A percentile compares a stretch with the other conserved stretches of the same genome.
Evolutionary conservation across 2,888 invertebrate genomes (phyloP).

Genomic region (Macrophya alboannulata): DNA sequence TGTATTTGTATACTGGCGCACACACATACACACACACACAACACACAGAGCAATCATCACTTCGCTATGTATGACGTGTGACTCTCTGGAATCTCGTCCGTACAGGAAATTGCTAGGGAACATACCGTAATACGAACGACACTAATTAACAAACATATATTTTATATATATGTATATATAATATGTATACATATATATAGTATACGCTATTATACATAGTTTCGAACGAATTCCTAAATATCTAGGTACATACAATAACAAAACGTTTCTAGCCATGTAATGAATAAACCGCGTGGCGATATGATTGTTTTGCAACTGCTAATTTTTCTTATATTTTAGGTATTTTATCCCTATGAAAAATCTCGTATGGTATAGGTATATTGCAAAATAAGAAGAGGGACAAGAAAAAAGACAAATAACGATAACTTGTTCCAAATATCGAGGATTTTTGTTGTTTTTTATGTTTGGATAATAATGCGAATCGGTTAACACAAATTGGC

Average conservation of each 20-base stretch:
- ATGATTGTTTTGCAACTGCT: not conserved
- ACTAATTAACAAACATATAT: not conserved
- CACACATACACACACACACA: not conserved
- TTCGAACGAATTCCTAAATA: not conserved
- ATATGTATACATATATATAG: too few species aligned
- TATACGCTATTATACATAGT: not conserved
- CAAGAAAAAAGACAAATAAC: too few species aligned
- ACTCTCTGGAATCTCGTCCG: slow-evolving; percentile 32
- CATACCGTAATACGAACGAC: slow-evolving; percentile 15
- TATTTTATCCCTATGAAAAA: too few species aligned
- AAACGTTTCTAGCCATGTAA: not conserved
- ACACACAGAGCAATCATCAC: not conserved
- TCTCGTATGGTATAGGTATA: too few species aligned
- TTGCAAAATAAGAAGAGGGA: too few species aligned
- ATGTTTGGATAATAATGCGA: too few species aligned
- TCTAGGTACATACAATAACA: not conserved
- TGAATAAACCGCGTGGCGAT: not conserved
- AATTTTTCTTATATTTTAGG: not conserved
- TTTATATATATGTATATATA: not conserved
- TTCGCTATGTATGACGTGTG: slow-evolving; percentile 31
- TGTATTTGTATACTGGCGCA: not conserved
- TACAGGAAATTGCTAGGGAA: slow-evolving; percentile 22
- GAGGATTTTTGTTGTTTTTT: too few species aligned
- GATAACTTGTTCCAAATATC: too few species aligned
- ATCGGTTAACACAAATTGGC: too few species aligned